A percentile compares a stretch with the other conserved stretches of the same genome.
Evolutionary conservation across 2,888 invertebrate species (phyloP).

Genomic region (Lathronympha strigana): DNA sequence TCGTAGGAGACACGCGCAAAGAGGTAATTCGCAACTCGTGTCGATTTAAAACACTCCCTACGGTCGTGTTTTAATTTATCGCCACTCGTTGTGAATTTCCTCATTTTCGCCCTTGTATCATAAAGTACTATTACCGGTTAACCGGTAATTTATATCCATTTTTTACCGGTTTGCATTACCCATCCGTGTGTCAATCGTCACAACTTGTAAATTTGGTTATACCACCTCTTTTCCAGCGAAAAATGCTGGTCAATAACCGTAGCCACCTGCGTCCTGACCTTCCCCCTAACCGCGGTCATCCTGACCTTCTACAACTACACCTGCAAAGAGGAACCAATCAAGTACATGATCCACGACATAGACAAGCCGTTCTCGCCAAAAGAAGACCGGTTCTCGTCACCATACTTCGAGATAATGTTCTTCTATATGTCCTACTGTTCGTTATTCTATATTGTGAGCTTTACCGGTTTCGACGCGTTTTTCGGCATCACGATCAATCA

Average conservation of each 20-base stretch:
- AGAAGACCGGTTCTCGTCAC: conserved; percentile 55
- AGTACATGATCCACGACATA: conserved; percentile 67
- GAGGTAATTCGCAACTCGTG: too few species aligned
- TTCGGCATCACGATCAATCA: conserved; percentile 64
- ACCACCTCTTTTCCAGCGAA: conserved; percentile 51
- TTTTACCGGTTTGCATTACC: too few species aligned
- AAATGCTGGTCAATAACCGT: conserved; percentile 56
- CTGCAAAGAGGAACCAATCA: conserved; percentile 50
- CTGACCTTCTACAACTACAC: conserved; percentile 53
- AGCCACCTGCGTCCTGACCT: conserved; percentile 49
- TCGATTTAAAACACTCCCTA: too few species aligned
- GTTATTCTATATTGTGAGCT: conserved; percentile 55
- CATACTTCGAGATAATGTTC: conserved; percentile 62
- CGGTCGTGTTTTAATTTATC: too few species aligned
- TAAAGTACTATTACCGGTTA: too few species aligned
- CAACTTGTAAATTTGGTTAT: neutral
- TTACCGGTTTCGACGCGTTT: conserved; percentile 63
- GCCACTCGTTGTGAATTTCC: too few species aligned
- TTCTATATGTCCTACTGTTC: conserved; percentile 53
- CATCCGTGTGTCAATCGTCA: too few species aligned
- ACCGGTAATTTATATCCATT: too few species aligned
- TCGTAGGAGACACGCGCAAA: too few species aligned
- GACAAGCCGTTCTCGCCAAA: conserved; percentile 51
- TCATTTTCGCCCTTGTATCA: too few species aligned
- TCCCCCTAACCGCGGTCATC: conserved; percentile 56